phyloP scores from a whole-genome alignment of 2,888 invertebrate genomes.

The Lasioglossum lativentre region DNA sequence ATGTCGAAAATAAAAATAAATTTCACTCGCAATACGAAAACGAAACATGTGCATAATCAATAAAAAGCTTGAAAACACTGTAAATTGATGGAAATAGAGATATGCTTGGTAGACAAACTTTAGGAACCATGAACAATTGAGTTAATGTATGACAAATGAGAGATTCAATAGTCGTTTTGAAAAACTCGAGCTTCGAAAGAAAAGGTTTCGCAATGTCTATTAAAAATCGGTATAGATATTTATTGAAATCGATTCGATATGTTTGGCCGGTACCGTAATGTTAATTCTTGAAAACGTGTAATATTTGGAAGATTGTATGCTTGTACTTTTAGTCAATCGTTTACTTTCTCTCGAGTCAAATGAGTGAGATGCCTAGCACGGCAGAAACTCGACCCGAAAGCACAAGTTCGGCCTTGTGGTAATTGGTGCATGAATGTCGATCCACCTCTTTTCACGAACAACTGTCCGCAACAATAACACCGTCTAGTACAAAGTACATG shows the following conservation, averaged over 20 bases:
- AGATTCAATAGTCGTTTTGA: background rate
- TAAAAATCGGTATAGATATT: background rate
- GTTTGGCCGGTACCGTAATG: background rate
- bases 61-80: background rate
- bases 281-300: background rate
- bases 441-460: constrained; percentile 18
- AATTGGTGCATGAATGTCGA: constrained; percentile 76
- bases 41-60: background rate
- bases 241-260: background rate
- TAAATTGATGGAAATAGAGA: background rate
- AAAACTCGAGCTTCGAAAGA: background rate
- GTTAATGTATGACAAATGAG: background rate
- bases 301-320: background rate
- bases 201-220: background rate
- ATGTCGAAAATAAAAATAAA: background rate
- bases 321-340: background rate
- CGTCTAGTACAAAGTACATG: constrained; percentile 21
- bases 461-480: constrained; percentile 21
- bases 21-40: background rate
- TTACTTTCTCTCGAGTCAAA: background rate
- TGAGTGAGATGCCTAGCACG: background rate
- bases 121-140: background rate
- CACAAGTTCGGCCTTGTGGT: constrained; percentile 65
- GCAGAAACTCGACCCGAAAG: background rate
- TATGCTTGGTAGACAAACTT: background rate